Conservation (phyloP, 1,140 invertebrate genomes). For the Formica selysi region DNA sequence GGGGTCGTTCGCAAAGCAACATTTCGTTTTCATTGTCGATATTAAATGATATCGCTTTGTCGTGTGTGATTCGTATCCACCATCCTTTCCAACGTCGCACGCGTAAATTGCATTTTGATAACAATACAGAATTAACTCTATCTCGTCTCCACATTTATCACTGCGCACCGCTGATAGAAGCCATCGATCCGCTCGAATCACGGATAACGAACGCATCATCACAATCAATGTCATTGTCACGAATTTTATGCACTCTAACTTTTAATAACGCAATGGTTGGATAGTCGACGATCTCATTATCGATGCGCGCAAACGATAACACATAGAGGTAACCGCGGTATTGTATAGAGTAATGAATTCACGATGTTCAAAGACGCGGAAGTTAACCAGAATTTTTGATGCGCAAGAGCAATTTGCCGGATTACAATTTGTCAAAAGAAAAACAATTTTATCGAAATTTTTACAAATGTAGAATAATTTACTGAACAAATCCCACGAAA, state of each 20-base stretch:
- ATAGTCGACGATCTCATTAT: constrained; percentile 40
- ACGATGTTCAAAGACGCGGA: constrained; percentile 42
- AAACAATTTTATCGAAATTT: constrained; percentile 32
- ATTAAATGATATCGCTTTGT: constrained; percentile 70
- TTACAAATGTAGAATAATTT: constrained; percentile 8
- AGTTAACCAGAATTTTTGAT: constrained; percentile 42
- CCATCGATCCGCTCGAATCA: constrained; percentile 65
- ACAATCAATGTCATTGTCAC: constrained; percentile 68
- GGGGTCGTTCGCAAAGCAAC: neutral
- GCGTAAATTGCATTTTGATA: constrained; percentile 78
- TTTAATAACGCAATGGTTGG: constrained; percentile 64
- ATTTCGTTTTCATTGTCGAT: constrained; percentile 64
- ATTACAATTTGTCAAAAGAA: constrained; percentile 8
- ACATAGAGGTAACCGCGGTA: constrained; percentile 41
- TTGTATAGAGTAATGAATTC: constrained; percentile 49
- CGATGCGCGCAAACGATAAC: constrained; percentile 32
- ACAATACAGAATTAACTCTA: constrained; percentile 76
- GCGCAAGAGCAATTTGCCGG: constrained; percentile 31
- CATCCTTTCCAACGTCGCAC: constrained; percentile 26
- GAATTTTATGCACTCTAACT: constrained; percentile 71
- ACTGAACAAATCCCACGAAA: neutral
- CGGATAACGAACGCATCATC: constrained; percentile 73
- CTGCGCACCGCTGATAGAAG: constrained; percentile 67
- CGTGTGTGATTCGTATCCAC: constrained; percentile 37
- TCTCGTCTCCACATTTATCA: constrained; percentile 73